These are phyloP conservation scores for Hippocampus guttulatus DNA, from an alignment of 2,113 vertebrate genomes.

Conservation along the genomic window DNA sequence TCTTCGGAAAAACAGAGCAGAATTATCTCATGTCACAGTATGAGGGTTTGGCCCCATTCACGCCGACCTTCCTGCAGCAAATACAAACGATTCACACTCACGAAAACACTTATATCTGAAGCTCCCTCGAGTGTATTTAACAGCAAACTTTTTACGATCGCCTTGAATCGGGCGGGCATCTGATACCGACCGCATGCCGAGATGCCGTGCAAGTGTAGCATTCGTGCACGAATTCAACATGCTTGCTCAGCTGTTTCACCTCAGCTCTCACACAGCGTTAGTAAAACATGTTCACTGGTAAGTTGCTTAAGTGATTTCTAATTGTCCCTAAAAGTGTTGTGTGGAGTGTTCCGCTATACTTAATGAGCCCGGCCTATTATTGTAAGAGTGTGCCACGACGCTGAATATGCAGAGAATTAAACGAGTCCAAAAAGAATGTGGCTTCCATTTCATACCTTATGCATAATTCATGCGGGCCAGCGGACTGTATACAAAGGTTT, in stretches of 20 bases:
- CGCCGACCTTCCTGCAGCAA: neutral
- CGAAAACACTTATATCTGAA: neutral
- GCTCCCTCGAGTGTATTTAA: neutral
- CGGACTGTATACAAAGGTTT: neutral
- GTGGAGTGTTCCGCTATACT: neutral
- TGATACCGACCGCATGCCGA: too few relatives aligned
- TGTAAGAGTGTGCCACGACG: neutral
- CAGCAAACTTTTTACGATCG: neutral
- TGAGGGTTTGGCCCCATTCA: neutral
- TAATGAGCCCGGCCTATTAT: neutral
- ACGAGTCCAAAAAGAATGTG: neutral
- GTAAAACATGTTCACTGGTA: neutral
- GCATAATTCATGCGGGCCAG: neutral
- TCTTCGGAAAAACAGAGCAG: neutral
- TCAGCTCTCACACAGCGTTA: neutral
- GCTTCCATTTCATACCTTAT: neutral
- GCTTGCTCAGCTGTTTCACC: neutral
- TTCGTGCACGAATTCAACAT: neutral
- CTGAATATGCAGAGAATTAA: conserved; percentile 1
- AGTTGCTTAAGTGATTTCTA: conserved; percentile 4
- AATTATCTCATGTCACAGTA: neutral
- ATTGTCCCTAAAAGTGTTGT: neutral
- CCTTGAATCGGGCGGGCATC: neutral
- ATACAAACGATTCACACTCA: neutral
- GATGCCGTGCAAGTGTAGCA: neutral